Conservation (phyloP, 2,888 invertebrate genomes). For the Eulithis prunata region DNA sequence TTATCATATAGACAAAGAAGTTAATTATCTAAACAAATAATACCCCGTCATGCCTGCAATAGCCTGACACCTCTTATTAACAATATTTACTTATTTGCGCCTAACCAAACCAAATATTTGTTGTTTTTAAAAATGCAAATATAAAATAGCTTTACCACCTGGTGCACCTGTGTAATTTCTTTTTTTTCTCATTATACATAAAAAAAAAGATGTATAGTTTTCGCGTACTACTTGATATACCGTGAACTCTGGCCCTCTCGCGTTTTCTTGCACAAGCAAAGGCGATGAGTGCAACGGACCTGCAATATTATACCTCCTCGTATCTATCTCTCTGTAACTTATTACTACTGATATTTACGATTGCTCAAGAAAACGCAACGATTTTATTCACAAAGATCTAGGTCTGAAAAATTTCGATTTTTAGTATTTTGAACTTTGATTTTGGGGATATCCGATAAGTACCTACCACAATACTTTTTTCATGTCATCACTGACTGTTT, state of each 20-base stretch:
- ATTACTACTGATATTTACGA: slow-evolving; percentile 7
- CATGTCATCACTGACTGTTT: slow-evolving; percentile 2
- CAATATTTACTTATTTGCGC: slow-evolving; percentile 27
- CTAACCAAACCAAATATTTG: not conserved
- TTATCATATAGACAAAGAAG: not conserved
- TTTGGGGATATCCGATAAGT: no score
- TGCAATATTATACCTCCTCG: slow-evolving; percentile 14
- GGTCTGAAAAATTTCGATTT: no score
- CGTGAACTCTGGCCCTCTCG: slow-evolving; percentile 34
- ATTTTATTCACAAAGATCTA: not conserved
- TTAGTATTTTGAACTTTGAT: no score
- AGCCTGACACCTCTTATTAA: slow-evolving; percentile 15
- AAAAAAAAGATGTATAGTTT: slow-evolving; percentile 16
- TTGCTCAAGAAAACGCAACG: slow-evolving; percentile 4
- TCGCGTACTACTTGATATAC: slow-evolving; percentile 21
- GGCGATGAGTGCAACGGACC: slow-evolving; percentile 19
- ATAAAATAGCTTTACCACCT: no score
- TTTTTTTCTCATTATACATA: no score
- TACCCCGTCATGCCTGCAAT: slow-evolving; percentile 9
- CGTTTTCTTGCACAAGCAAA: slow-evolving; percentile 31
- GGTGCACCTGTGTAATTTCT: no score
- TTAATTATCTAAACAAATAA: not conserved
- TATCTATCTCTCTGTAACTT: slow-evolving; percentile 9
- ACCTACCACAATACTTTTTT: not conserved
- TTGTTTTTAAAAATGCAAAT: no score